Evolutionary conservation across 2,797 vertebrate genomes (phyloP), one percentile per base, ranked within the genome.

Genomic region (Pseudochromis fuscus): DNA sequence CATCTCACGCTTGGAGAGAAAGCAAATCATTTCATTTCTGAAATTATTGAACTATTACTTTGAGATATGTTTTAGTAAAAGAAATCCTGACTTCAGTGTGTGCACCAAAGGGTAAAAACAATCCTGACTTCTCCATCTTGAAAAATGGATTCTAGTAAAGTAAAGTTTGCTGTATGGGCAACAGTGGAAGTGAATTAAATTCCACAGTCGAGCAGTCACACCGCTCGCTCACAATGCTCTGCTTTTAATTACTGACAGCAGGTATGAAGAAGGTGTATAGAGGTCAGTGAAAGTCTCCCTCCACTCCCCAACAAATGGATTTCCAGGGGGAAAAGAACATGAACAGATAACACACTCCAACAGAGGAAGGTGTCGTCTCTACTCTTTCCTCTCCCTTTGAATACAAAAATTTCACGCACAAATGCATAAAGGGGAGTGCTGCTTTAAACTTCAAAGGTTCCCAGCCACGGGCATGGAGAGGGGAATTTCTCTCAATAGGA

Each of bases 401-500:
- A 69, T 82, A 74, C 45, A 74, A 70, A 82, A 63, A 87, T 83
- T 84, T 87, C 87, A 89, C 67, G 62, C 75, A 69, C 67, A 87
- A 89, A 90, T 78, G 75, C 83, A 89, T 84, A 74, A 86, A 83
- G 77, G 82, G 76, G 80, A 75, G 53, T 65, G 71, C 66, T 75
- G 66, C 81, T 87, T 86, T 78, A 84, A 77, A 93, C 90, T 88
- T 93, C 91, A 93, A 93, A 93, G 86, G 61, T 57, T 78, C 50
- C 46, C 76, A 84, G 78, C 71, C 52, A 37, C 57, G 59, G 85
- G 74, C 84, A 77, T 44, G 52, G 60, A 82, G 56, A 77, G 74
- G 70, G 42, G 63, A 78, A 83, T 81, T 80, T 88, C 56, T 86
- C 51, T 81, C 81, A 75, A 88, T 75, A 77, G 67, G 71, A 85